Percentiles rank a stretch among this genome's conserved stretches.
Conservation (phyloP, 30 jellyfish, hydroid and myxozoan species). For the Cassiopea xamachana region DNA sequence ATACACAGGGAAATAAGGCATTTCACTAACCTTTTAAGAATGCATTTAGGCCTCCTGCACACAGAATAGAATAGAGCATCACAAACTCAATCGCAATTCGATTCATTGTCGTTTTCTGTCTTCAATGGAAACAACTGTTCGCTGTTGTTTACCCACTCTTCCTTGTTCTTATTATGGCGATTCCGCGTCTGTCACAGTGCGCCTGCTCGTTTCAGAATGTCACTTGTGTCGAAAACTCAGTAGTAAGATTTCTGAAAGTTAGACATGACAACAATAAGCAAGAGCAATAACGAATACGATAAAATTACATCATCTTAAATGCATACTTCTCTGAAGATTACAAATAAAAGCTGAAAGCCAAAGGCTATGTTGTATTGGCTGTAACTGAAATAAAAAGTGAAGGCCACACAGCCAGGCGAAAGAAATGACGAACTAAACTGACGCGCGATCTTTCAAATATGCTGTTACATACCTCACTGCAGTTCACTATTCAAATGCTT, state of each 20-base stretch:
- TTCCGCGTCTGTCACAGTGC: slow-evolving; percentile 4
- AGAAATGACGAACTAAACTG: too few species aligned
- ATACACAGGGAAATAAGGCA: background rate
- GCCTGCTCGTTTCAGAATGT: slow-evolving; percentile 3
- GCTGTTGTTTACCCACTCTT: background rate
- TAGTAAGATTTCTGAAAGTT: background rate
- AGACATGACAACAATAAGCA: background rate
- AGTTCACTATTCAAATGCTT: background rate
- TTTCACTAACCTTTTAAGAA: background rate
- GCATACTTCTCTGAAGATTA: too few species aligned
- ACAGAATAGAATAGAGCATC: background rate
- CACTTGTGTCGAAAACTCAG: background rate
- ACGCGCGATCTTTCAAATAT: background rate
- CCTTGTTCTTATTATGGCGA: background rate
- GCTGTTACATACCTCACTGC: background rate
- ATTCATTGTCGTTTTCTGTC: background rate
- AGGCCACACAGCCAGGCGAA: too few species aligned
- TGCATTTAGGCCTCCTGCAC: background rate
- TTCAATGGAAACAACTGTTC: background rate
- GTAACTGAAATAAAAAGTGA: too few species aligned
- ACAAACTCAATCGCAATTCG: background rate
- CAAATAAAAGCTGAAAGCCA: too few species aligned
- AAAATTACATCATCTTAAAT: too few species aligned
- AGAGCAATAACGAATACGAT: too few species aligned
- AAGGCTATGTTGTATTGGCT: too few species aligned